These are phyloP conservation scores for Artibeus lituratus DNA, from an alignment of 2,797 vertebrate genomes.

Conservation along the genomic window DNA sequence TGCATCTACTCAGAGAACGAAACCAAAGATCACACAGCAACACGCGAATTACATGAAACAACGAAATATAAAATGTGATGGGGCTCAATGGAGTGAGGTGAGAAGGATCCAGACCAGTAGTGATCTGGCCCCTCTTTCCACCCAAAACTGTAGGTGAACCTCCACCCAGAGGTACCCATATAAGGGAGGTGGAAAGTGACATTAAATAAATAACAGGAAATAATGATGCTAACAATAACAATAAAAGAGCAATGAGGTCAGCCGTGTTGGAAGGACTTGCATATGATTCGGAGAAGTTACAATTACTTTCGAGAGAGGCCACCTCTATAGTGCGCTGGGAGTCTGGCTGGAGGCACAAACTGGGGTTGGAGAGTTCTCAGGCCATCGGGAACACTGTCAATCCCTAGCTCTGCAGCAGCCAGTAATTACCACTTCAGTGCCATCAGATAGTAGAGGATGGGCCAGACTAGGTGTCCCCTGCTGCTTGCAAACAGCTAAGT, in stretches of 20 bases:
- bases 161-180: neutral
- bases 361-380: neutral
- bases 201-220: conserved; percentile 49
- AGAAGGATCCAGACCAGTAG: neutral
- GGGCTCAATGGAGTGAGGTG: neutral
- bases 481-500: neutral
- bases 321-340: neutral
- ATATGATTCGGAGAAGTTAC: conserved; percentile 33
- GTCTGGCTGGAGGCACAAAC: neutral
- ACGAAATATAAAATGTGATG: conserved; percentile 46
- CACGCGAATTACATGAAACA: conserved; percentile 68
- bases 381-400: neutral
- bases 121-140: neutral
- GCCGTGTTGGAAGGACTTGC: conserved; percentile 21
- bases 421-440: neutral
- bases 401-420: neutral
- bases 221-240: neutral
- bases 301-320: neutral
- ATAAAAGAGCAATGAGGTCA: neutral
- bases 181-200: neutral
- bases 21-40: conserved; percentile 73
- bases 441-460: neutral
- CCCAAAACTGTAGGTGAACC: neutral
- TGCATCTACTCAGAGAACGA: conserved; percentile 52
- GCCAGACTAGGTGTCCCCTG: neutral